These are phyloP conservation scores for Criorhina ranunculi DNA, from an alignment of 2,888 invertebrate genomes.

Conservation along the genomic window DNA sequence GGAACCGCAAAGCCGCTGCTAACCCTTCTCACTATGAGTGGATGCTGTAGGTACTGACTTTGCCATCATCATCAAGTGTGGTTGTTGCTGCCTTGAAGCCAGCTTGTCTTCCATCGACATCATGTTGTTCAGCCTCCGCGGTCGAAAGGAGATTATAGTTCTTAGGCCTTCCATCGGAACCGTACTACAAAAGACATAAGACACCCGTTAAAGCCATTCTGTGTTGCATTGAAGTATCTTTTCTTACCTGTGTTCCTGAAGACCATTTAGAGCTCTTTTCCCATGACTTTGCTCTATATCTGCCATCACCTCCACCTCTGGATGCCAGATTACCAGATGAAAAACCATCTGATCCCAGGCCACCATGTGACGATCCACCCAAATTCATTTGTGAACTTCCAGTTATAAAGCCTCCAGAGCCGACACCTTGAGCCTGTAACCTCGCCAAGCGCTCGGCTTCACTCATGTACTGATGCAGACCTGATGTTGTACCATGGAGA, in stretches of 20 bases:
- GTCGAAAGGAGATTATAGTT: conserved; percentile 83
- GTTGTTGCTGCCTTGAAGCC: conserved; percentile 86
- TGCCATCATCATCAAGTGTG: conserved; percentile 88
- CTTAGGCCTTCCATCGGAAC: conserved; percentile 82
- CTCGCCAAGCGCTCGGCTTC: conserved; percentile 83
- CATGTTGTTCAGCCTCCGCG: conserved; percentile 83
- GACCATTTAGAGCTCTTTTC: conserved; percentile 84
- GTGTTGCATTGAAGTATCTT: not conserved
- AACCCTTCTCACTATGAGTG: conserved; percentile 80
- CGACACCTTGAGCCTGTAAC: conserved; percentile 80
- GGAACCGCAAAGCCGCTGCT: not conserved
- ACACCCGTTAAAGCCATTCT: not conserved
- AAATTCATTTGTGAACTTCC: conserved; percentile 79
- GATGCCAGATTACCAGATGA: conserved; percentile 4
- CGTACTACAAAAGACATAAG: conserved; percentile 79
- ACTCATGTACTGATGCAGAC: conserved; percentile 80
- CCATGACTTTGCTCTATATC: conserved; percentile 83
- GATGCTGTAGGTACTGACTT: conserved; percentile 86
- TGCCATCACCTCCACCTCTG: conserved; percentile 73
- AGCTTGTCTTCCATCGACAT: conserved; percentile 86
- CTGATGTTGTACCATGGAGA: conserved; percentile 67
- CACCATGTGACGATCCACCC: no score
- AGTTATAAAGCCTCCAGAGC: conserved; percentile 78
- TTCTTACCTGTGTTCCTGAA: conserved; percentile 82
- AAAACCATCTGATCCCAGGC: conserved; percentile 10